Base-by-base conservation (phyloP, 2,113 vertebrate genomes). In the Cynoglossus semilaevis region DNA sequence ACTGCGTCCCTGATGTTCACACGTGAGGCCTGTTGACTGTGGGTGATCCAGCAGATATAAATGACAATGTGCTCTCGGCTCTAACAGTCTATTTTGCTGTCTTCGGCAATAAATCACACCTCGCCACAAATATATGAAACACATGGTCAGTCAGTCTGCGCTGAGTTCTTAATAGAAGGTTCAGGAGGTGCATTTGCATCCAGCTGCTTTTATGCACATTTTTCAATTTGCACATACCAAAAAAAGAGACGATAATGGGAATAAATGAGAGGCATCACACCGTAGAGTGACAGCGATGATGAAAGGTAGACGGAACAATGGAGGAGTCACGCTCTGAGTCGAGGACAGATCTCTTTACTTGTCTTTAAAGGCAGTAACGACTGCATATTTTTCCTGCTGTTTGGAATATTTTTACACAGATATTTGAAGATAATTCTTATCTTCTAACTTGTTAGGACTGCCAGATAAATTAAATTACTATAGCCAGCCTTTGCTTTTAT, bases 11-110 rank as follows among this genome's bases (percentile, higher is more conserved):
- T 1, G 49, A 37, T 22, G 15, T 61, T 70, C 55, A 42, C 53
- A 71, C 16, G 45, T 54, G 42, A 34, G 47, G 59, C 8, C 53
- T 61, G 22, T 22, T n/a, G 55, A 61, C 63, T 71, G 72, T 63
- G 69, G 77, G 77, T 51, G 81, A 78, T 81, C 67, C 68, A 52
- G 46, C 42, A 70, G 61, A 84, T 43, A 62, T 66, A 81, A 67
- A 80, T 63, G 76, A 76, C 79, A 73, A 67, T 73, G 76, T 76
- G 56, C 65, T 63, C 44, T 59, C 54, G 63, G 58, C 64, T 64
- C 40, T 67, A 65, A 73, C 55, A 58, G 62, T 72, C 62, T 17
- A 16, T 55, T 64, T 59, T 37, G 63, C 77, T 66, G 73, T 74
- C 76, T 58, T 43, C 64, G 22, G 76, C 61, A 54, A 78, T 80